These are phyloP conservation scores for Ceuthmochares aereus DNA, from an alignment of 2,113 vertebrate species.

Conservation along the genomic window DNA sequence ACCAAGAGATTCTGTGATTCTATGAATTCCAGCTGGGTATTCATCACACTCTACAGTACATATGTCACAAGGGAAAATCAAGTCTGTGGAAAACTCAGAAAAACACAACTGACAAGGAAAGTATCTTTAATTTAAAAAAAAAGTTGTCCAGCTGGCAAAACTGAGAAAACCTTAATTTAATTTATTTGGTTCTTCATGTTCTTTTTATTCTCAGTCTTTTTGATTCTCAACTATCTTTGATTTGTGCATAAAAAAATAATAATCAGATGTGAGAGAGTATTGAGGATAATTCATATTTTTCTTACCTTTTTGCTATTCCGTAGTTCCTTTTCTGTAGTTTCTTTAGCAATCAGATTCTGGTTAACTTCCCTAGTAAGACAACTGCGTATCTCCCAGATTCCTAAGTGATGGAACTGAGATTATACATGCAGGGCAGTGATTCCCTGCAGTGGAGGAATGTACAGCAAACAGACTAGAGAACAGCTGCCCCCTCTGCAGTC, in stretches of 20 bases:
- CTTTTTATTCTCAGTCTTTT: background rate
- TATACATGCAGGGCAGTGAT: background rate
- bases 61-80: background rate
- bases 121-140: background rate
- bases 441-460: background rate
- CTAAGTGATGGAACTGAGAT: background rate
- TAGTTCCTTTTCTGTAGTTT: background rate
- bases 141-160: background rate
- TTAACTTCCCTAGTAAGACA: background rate
- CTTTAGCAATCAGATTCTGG: background rate
- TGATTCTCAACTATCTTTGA: background rate
- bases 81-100: background rate
- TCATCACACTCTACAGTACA: background rate
- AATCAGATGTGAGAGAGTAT: background rate
- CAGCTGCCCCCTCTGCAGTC: background rate
- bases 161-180: background rate
- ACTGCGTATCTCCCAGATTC: background rate
- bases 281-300: background rate
- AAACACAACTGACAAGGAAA: background rate
- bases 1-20: too few relatives aligned
- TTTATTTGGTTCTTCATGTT: background rate
- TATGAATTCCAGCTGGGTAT: background rate
- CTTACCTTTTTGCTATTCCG: background rate
- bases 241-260: background rate
- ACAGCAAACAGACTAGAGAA: background rate